A percentile compares a stretch with the other conserved stretches of the same genome.
These are phyloP conservation scores for Acrocera orbiculus DNA, from an alignment of 2,888 invertebrate species.

Conservation along the genomic window DNA sequence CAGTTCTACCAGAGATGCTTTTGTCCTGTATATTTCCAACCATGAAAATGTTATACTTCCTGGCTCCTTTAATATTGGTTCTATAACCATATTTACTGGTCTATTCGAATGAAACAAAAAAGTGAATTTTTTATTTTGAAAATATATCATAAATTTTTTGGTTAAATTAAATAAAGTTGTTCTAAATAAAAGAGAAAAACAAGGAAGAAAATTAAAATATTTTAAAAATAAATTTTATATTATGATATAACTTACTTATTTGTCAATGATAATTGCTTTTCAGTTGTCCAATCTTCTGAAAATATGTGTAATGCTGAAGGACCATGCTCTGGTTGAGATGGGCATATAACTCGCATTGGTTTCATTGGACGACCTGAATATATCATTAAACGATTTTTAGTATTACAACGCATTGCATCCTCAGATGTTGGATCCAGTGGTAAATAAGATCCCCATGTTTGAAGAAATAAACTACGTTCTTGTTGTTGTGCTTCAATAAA, in stretches of 20 bases:
- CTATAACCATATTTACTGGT: constrained; percentile 44
- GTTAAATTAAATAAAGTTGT: neutral
- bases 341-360: constrained; percentile 48
- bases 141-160: neutral
- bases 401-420: constrained; percentile 52
- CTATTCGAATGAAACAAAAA: constrained; percentile 20
- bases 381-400: constrained; percentile 59
- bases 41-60: constrained; percentile 61
- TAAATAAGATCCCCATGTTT: constrained; percentile 67
- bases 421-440: constrained; percentile 41
- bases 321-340: constrained; percentile 45
- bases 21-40: constrained; percentile 52
- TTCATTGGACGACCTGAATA: constrained; percentile 52
- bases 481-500: constrained; percentile 59
- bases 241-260: constrained; percentile 31
- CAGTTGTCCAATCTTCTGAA: constrained; percentile 54
- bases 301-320: constrained; percentile 58
- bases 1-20: constrained; percentile 42
- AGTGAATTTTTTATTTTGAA: neutral
- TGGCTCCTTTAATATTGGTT: constrained; percentile 53
- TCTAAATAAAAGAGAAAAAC: neutral
- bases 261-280: constrained; percentile 24
- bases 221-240: neutral
- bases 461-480: constrained; percentile 61
- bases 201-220: neutral